phyloP scores from a whole-genome alignment of 1,140 invertebrate genomes.

The Leptoteleia sp. region DNA sequence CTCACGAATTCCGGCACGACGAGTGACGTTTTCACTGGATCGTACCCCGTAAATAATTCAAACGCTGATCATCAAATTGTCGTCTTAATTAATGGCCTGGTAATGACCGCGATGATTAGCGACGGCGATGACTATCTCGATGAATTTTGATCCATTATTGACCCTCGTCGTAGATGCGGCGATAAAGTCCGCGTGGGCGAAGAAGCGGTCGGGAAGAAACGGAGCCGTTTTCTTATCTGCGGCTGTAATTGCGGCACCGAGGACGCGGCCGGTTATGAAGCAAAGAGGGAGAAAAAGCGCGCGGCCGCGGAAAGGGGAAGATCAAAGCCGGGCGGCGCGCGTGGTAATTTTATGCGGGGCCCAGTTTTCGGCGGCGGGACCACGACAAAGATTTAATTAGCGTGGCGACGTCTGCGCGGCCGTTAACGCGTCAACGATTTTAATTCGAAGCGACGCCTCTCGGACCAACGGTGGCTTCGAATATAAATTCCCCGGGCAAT shows the following conservation, averaged over 20 bases:
- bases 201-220: slow-evolving; percentile 10
- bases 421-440: slow-evolving; percentile 70
- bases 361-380: background rate
- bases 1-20: background rate
- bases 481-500: slow-evolving; percentile 67
- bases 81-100: too few species aligned
- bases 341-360: slow-evolving; percentile 13
- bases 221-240: slow-evolving; percentile 19
- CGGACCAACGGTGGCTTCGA: slow-evolving; percentile 66
- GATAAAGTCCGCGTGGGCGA: slow-evolving; percentile 6
- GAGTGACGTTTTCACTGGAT: slow-evolving; percentile 8
- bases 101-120: too few species aligned
- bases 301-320: background rate
- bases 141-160: slow-evolving; percentile 10
- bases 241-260: slow-evolving; percentile 16
- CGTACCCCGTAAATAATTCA: slow-evolving; percentile 13
- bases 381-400: slow-evolving; percentile 72
- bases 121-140: background rate
- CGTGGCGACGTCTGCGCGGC: slow-evolving; percentile 58
- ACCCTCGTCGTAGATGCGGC: slow-evolving; percentile 1
- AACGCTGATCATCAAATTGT: background rate
- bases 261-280: slow-evolving; percentile 11
- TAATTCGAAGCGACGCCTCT: slow-evolving; percentile 69
- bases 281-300: background rate
- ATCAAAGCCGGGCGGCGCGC: slow-evolving; percentile 36